Conservation (phyloP, 2,797 vertebrate genomes). For the Lindbergichthys nudifrons region DNA sequence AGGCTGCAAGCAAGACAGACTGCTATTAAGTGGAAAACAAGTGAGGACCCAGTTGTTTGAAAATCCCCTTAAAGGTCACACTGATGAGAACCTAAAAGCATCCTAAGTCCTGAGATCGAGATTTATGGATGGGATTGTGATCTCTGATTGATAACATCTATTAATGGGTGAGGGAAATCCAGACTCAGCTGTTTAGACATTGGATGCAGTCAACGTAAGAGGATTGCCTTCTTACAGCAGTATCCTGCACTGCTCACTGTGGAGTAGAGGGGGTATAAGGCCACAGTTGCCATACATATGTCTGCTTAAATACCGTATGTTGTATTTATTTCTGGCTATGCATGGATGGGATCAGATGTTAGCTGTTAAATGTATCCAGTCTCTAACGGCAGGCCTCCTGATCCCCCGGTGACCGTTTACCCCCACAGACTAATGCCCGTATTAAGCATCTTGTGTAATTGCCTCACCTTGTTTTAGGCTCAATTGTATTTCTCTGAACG, state of each 20-base stretch:
- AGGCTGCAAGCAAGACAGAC: constrained; percentile 37
- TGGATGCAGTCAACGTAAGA: constrained; percentile 62
- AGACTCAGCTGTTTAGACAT: constrained; percentile 25
- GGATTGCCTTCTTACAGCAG: constrained; percentile 64
- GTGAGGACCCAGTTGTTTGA: constrained; percentile 42
- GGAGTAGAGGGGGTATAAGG: constrained; percentile 29
- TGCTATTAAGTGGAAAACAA: constrained; percentile 38
- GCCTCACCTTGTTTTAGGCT: constrained; percentile 10
- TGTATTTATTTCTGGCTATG: constrained; percentile 53
- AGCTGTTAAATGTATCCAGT: constrained; percentile 42
- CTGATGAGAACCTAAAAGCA: constrained; percentile 34
- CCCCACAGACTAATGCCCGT: not conserved
- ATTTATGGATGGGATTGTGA: constrained; percentile 13
- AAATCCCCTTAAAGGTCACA: constrained; percentile 23
- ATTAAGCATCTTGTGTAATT: constrained; percentile 43
- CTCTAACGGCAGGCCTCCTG: constrained; percentile 46
- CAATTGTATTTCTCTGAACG: constrained; percentile 5
- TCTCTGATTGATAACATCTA: constrained; percentile 28
- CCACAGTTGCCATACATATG: constrained; percentile 39
- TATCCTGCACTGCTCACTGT: constrained; percentile 53
- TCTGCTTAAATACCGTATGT: constrained; percentile 52
- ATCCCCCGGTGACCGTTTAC: constrained; percentile 19
- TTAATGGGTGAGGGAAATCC: constrained; percentile 39
- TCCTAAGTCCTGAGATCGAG: not conserved
- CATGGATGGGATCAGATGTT: constrained; percentile 50